phyloP scores from a whole-genome alignment of 1,140 invertebrate genomes.

The Andrena cerasifolii region DNA sequence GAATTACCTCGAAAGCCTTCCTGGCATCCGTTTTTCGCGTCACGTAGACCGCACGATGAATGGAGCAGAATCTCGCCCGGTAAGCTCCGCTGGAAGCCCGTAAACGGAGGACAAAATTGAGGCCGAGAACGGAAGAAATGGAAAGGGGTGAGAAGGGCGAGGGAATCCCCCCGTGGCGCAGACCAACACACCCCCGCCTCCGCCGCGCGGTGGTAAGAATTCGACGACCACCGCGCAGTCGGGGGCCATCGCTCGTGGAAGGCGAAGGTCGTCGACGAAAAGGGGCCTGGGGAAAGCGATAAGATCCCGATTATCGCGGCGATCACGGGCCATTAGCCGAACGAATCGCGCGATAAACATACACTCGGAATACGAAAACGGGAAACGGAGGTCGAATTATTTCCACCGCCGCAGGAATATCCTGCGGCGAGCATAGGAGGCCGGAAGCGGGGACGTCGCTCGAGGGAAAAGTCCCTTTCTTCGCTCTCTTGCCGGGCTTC shows the following conservation, averaged over 20 bases:
- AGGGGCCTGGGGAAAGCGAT: constrained; percentile 45
- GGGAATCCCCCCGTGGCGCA: constrained; percentile 7
- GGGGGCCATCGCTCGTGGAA: not conserved
- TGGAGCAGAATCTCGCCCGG: constrained; percentile 43
- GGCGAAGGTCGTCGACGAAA: constrained; percentile 3
- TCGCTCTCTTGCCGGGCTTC: too few species aligned
- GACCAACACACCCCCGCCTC: not conserved
- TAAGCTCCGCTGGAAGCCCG: not conserved
- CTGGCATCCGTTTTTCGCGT: constrained; percentile 52
- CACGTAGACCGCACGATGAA: constrained; percentile 50
- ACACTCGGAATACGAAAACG: constrained; percentile 19
- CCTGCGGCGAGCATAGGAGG: not conserved
- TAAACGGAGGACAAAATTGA: constrained; percentile 31
- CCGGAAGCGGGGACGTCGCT: not conserved
- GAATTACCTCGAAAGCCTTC: constrained; percentile 29
- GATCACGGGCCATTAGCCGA: constrained; percentile 58
- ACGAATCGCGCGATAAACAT: constrained; percentile 54
- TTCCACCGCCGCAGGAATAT: constrained; percentile 11
- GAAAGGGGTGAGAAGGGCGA: not conserved
- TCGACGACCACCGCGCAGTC: not conserved
- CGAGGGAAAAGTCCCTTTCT: not conserved
- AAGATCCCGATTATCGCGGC: constrained; percentile 56
- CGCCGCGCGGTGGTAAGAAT: not conserved
- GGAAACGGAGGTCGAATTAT: constrained; percentile 33
- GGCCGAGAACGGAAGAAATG: not conserved